Conservation (phyloP, 2,113 vertebrate species). For the Pampusana beccarii region DNA sequence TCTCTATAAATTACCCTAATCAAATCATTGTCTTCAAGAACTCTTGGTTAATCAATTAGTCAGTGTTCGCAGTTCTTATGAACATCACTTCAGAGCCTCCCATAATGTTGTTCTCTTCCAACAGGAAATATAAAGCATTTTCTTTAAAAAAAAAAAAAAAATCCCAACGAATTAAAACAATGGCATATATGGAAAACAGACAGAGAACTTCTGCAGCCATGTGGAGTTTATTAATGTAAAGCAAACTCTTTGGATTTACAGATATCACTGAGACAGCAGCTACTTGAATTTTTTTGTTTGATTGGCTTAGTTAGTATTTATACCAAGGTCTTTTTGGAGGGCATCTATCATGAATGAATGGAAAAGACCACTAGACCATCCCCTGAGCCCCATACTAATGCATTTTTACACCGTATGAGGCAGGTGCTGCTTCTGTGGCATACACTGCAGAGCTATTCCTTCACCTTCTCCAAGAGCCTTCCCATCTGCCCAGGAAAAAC, state of each 20-base stretch:
- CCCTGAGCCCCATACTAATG: not conserved
- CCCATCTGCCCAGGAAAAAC: not conserved
- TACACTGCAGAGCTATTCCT: not conserved
- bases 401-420: not conserved
- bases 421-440: not conserved
- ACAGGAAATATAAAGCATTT: conserved; percentile 12
- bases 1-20: conserved; percentile 82
- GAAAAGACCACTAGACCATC: not conserved
- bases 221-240: not conserved
- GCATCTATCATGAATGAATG: not conserved
- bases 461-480: not conserved
- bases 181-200: not conserved
- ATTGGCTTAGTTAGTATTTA: not conserved
- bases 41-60: conserved; percentile 80
- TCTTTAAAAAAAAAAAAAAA: not conserved
- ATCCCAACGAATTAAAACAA: not conserved
- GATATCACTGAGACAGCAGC: not conserved
- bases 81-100: conserved; percentile 53
- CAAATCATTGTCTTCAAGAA: conserved; percentile 77
- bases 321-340: not conserved
- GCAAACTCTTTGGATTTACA: not conserved
- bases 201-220: not conserved
- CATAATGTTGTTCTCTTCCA: not conserved
- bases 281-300: not conserved
- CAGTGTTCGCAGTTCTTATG: conserved; percentile 30